A percentile compares a stretch with the other conserved stretches of the same genome.
phyloP scores from a whole-genome alignment of 2,888 invertebrate species.

The Hofmannophila pseudospretella region DNA sequence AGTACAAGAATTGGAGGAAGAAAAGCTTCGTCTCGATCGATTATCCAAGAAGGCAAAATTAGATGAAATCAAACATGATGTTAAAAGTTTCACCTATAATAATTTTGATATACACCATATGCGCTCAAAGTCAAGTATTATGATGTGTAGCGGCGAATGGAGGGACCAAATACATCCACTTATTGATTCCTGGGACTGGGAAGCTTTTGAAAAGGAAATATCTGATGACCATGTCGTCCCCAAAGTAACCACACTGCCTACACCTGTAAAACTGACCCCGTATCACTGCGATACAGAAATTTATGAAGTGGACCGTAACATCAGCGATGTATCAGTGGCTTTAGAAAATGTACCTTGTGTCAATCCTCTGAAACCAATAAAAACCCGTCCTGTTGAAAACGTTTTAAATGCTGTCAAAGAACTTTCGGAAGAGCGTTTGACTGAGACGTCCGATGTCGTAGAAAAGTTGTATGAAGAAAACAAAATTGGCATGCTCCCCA shows the following conservation, averaged over 20 bases:
- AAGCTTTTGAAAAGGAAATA: slow-evolving; percentile 79
- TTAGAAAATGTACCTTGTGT: slow-evolving; percentile 81
- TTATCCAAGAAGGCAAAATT: slow-evolving; percentile 62
- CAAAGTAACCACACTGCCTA: slow-evolving; percentile 61
- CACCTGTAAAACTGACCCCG: slow-evolving; percentile 67
- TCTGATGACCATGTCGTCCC: slow-evolving; percentile 67
- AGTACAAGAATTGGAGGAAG: slow-evolving; percentile 76
- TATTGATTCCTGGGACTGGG: slow-evolving; percentile 81
- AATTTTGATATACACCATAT: slow-evolving; percentile 72
- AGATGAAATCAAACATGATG: slow-evolving; percentile 56
- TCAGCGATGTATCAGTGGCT: slow-evolving; percentile 72
- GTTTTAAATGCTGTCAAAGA: slow-evolving; percentile 69
- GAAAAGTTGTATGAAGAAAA: slow-evolving; percentile 76
- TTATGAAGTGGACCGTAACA: slow-evolving; percentile 68
- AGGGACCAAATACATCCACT: slow-evolving; percentile 80
- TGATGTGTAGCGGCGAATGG: slow-evolving; percentile 74
- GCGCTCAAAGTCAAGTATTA: slow-evolving; percentile 70
- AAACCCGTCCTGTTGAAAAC: slow-evolving; percentile 61
- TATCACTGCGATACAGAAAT: slow-evolving; percentile 70
- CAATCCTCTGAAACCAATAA: slow-evolving; percentile 78
- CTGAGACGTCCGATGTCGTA: slow-evolving; percentile 78
- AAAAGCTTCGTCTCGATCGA: slow-evolving; percentile 59
- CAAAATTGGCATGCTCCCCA: slow-evolving; percentile 78
- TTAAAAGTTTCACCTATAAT: slow-evolving; percentile 61
- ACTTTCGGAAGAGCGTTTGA: slow-evolving; percentile 76